These are phyloP conservation scores for Zelostemma sp. DNA, from an alignment of 1,140 invertebrate genomes.

Conservation along the genomic window DNA sequence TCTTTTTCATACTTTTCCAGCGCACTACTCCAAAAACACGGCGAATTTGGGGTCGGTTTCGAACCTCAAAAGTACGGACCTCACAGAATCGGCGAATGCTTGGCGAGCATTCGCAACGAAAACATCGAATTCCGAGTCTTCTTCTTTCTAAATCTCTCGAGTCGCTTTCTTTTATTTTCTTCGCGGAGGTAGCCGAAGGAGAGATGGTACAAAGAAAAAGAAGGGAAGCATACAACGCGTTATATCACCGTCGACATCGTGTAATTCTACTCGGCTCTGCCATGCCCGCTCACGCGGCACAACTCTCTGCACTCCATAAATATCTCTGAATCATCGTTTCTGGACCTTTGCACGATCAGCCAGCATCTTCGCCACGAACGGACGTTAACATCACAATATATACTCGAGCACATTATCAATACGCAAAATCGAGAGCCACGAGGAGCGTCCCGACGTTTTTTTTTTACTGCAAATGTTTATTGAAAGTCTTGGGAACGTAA, in stretches of 20 bases:
- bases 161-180: conserved; percentile 7
- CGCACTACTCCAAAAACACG: neutral
- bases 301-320: conserved; percentile 59
- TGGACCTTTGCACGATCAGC: conserved; percentile 11
- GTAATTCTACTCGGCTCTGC: conserved; percentile 57
- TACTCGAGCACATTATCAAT: conserved; percentile 5
- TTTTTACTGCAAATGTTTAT: neutral
- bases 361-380: conserved; percentile 11
- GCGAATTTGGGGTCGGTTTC: neutral
- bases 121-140: conserved; percentile 3
- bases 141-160: neutral
- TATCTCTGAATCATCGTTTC: conserved; percentile 63
- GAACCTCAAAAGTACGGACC: neutral
- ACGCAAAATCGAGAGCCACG: conserved; percentile 3
- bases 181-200: conserved; percentile 1
- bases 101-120: neutral
- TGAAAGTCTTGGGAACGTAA: neutral
- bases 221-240: conserved; percentile 34
- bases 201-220: conserved; percentile 1
- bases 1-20: conserved; percentile 10
- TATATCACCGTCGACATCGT: conserved; percentile 57
- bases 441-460: neutral
- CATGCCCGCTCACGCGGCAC: conserved; percentile 39
- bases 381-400: conserved; percentile 17
- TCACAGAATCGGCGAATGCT: neutral